These are phyloP conservation scores for Rhabdornis inornatus DNA, from an alignment of 2,113 vertebrate species.

Conservation along the genomic window DNA sequence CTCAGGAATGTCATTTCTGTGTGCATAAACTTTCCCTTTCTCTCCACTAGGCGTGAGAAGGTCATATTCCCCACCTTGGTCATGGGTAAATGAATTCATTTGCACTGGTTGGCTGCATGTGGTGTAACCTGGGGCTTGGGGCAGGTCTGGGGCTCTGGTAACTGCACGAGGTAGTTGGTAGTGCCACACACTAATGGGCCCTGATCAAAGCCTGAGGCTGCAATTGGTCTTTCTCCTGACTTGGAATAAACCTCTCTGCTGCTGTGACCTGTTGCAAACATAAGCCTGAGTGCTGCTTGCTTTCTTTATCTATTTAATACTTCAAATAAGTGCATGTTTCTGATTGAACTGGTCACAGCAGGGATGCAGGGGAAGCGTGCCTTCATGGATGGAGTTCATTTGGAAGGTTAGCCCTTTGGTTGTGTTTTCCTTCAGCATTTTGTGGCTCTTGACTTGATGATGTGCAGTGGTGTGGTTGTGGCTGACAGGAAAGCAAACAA, in stretches of 20 bases:
- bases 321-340: background rate
- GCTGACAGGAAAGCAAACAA: background rate
- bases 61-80: slow-evolving; percentile 88
- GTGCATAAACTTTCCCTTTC: slow-evolving; percentile 71
- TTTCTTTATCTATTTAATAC: background rate
- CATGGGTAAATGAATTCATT: slow-evolving; percentile 85
- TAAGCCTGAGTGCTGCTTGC: background rate
- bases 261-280: background rate
- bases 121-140: slow-evolving; percentile 54
- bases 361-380: background rate
- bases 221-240: background rate
- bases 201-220: background rate
- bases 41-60: slow-evolving; percentile 86
- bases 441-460: background rate
- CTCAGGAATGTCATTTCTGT: background rate
- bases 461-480: background rate
- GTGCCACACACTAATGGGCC: slow-evolving; percentile 19
- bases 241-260: background rate
- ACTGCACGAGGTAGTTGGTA: slow-evolving; percentile 59
- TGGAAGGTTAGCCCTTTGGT: background rate
- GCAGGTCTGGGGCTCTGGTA: slow-evolving; percentile 36
- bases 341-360: background rate
- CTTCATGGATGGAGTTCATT: background rate
- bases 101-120: slow-evolving; percentile 68
- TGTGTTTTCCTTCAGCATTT: background rate